Percentiles rank a stretch among this genome's conserved stretches.
phyloP scores from a whole-genome alignment of 2,113 vertebrate species.

The Suricata suricatta region DNA sequence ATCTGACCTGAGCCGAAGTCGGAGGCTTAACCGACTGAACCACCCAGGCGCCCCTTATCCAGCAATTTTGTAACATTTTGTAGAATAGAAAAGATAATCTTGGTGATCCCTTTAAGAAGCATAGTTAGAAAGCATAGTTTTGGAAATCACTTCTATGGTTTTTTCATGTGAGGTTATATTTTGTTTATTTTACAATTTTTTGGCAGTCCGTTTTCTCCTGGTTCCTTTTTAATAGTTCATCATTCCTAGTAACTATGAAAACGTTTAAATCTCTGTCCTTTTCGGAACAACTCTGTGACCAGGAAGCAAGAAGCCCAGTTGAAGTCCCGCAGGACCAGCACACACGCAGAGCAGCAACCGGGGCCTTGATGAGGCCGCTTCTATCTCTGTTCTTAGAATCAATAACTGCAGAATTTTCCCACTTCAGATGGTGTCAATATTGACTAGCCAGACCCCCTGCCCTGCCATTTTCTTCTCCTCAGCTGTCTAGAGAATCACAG shows the following conservation, averaged over 20 bases:
- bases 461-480: not conserved
- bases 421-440: not conserved
- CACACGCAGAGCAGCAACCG: not conserved
- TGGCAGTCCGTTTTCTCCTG: not conserved
- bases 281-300: not conserved
- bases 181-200: not conserved
- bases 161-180: not conserved
- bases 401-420: not conserved
- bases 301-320: not conserved
- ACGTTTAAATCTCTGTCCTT: not conserved
- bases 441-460: not conserved
- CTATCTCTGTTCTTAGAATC: not conserved
- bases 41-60: too few species aligned
- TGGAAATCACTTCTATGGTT: not conserved
- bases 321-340: not conserved
- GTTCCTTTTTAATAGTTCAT: not conserved
- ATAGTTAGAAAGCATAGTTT: not conserved
- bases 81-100: not conserved
- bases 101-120: not conserved
- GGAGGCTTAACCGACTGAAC: too few species aligned
- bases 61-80: not conserved
- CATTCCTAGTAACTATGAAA: not conserved
- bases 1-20: too few species aligned
- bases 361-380: not conserved
- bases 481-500: not conserved